phyloP scores from a whole-genome alignment of 2,888 invertebrate genomes.

The Merodon equestris region DNA sequence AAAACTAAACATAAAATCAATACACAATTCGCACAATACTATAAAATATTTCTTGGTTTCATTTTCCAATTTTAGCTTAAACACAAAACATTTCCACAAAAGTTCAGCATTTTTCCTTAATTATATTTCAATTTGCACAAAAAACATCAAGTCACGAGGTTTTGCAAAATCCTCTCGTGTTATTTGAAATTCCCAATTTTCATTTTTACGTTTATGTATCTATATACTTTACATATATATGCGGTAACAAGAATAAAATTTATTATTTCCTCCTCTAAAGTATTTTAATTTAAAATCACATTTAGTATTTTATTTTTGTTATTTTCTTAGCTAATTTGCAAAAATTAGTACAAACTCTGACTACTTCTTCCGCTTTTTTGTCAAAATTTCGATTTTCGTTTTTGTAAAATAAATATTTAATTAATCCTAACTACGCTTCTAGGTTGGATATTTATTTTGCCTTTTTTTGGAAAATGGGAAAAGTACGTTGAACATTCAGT shows the following conservation, averaged over 20 bases:
- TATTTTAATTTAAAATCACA: constrained; percentile 47
- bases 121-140: background rate
- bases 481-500: too few relatives aligned
- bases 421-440: constrained; percentile 58
- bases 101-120: constrained; percentile 17
- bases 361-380: constrained; percentile 62
- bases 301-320: constrained; percentile 47
- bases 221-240: constrained; percentile 15
- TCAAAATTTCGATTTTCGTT: background rate
- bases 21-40: constrained; percentile 11
- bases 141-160: background rate
- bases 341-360: constrained; percentile 53
- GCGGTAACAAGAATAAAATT: constrained; percentile 66
- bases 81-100: background rate
- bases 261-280: constrained; percentile 36
- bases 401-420: constrained; percentile 66
- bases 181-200: too few relatives aligned
- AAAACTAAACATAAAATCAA: constrained; percentile 55
- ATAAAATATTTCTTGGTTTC: background rate
- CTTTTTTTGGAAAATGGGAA: constrained; percentile 24
- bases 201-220: too few relatives aligned
- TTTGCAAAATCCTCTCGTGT: too few relatives aligned
- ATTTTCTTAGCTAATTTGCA: constrained; percentile 54
- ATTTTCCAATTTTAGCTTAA: background rate
- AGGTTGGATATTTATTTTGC: constrained; percentile 20